A percentile compares a stretch with the other conserved stretches of the same genome.
Conservation (phyloP, 2,888 invertebrate species). For the Drosophila engyochracea region DNA sequence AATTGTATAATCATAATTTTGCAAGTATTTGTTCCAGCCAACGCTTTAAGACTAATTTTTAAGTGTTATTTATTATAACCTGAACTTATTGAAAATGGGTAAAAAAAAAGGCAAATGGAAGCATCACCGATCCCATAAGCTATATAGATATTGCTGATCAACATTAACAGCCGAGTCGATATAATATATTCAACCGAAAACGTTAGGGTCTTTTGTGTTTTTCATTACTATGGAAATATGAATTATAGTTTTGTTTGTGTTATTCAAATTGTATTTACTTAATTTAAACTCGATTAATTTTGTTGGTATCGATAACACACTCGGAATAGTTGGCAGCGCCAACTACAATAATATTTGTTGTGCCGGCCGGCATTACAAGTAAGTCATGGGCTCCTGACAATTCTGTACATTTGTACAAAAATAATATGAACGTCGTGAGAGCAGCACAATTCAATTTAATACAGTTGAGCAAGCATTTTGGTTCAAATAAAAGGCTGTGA, state of each 20-base stretch:
- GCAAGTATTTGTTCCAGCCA: slow-evolving; percentile 30
- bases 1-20: slow-evolving; percentile 2
- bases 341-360: not conserved
- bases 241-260: not conserved
- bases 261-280: not conserved
- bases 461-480: not conserved
- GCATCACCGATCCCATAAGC: no score
- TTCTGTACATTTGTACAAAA: not conserved
- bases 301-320: slow-evolving; percentile 13
- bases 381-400: not conserved
- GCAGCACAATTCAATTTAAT: not conserved
- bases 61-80: no score
- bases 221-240: no score
- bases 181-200: no score
- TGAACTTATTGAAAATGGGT: no score
- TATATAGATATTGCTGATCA: no score
- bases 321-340: slow-evolving; percentile 23
- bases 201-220: no score
- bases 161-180: no score
- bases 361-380: slow-evolving; percentile 41
- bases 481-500: not conserved
- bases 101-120: no score
- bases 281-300: not conserved
- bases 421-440: not conserved
- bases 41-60: slow-evolving; percentile 8